Conservation (phyloP, 1,140 invertebrate genomes). For the Colletes gigas region DNA sequence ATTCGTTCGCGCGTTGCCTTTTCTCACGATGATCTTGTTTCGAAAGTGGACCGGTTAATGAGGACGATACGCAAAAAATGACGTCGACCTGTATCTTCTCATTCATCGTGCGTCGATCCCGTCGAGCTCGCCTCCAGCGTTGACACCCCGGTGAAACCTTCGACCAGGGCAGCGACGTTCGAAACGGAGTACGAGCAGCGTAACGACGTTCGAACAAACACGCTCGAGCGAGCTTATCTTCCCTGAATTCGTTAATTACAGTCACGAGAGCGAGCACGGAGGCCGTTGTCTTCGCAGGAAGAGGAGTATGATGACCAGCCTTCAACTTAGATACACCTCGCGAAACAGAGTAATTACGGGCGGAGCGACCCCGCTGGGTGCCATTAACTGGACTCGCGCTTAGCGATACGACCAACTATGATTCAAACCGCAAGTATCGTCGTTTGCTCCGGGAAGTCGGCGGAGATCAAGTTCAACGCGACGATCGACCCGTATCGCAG, state of each 20-base stretch:
- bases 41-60: conserved; percentile 45
- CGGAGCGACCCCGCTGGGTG: not conserved
- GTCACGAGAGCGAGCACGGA: conserved; percentile 9
- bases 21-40: conserved; percentile 50
- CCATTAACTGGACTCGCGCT: not conserved
- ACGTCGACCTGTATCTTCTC: conserved; percentile 39
- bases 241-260: not conserved
- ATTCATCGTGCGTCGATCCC: conserved; percentile 12
- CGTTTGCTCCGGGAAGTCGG: no score
- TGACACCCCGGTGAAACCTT: not conserved
- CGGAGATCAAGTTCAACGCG: no score
- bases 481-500: no score
- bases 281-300: not conserved
- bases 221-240: not conserved
- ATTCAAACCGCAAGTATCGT: no score
- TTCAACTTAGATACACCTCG: conserved; percentile 62
- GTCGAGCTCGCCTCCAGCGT: not conserved
- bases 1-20: conserved; percentile 21
- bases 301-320: conserved; percentile 55
- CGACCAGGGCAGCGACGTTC: not conserved
- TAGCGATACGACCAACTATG: no score
- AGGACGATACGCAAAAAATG: conserved; percentile 41
- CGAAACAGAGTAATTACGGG: conserved; percentile 39
- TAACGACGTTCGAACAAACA: not conserved
- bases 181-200: not conserved